Conservation (phyloP, 2,113 vertebrate genomes). For the Nasalis larvatus region DNA sequence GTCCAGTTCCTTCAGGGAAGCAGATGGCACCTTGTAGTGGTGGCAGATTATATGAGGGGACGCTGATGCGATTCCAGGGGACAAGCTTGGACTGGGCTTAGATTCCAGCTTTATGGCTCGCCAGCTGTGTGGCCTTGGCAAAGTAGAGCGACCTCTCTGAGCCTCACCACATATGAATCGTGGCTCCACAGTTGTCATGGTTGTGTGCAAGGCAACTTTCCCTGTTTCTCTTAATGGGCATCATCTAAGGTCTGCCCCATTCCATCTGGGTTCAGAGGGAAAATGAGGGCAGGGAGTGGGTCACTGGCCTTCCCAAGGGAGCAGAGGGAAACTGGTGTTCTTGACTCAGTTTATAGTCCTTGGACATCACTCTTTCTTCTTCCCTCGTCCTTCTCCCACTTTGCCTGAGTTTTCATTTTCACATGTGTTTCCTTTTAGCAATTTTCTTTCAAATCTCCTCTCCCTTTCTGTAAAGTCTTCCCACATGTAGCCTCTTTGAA, state of each 20-base stretch:
- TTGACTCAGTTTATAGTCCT: not conserved
- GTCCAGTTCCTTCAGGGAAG: constrained; percentile 26
- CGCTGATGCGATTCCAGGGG: not conserved
- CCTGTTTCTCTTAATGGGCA: not conserved
- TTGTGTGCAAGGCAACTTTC: not conserved
- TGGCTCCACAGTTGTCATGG: not conserved
- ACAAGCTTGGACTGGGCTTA: not conserved
- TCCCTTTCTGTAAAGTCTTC: constrained; percentile 32
- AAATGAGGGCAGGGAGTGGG: not conserved
- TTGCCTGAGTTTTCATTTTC: constrained; percentile 46
- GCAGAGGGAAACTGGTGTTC: not conserved
- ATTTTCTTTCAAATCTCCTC: constrained; percentile 25
- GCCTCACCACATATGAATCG: not conserved
- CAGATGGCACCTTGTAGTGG: not conserved
- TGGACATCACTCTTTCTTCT: not conserved
- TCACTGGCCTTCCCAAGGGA: not conserved
- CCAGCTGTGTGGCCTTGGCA: not conserved
- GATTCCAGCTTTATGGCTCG: not conserved
- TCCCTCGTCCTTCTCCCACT: not conserved
- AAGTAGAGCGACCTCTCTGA: not conserved
- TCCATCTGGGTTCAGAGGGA: not conserved
- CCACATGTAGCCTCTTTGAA: constrained; percentile 7
- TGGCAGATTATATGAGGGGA: not conserved
- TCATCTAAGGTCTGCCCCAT: not conserved
- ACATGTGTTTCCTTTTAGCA: constrained; percentile 58